Evolutionary conservation across 2,888 invertebrate species (phyloP), one percentile per base, ranked within the genome.

Genomic region (Erebia epiphron): DNA sequence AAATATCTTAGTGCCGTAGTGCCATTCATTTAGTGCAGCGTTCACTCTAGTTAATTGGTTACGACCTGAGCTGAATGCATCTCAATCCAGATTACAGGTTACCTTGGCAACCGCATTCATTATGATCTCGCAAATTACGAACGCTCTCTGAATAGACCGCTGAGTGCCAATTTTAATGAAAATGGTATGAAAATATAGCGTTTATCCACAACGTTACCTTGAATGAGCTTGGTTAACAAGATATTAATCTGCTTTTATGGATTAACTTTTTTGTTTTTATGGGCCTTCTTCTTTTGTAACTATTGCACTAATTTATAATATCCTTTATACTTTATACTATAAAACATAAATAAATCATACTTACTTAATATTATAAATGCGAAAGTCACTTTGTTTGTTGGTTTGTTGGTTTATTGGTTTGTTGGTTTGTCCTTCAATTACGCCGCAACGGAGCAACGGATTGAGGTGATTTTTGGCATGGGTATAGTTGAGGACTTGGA

Each of bases 31-130:
- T 66, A 68, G 61, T 73, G 10, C 14, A 8, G 67, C 52, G 60
- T 71, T 71, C 73, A 71, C 75, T 76, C 73, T 67, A 63, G 69
- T 71, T 75, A 73, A 75, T 75, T 75, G 73, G 72, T 70, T 64
- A 58, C 61, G 56, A 71, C 67, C 62, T 52, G 46, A 41, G 69
- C 21, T 72, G 69, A 70, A 72, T 72, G 69, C 68, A 63, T 60
- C 52, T 62, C 41, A 70, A 70, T 70, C 65, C 64, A 35, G 50
- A 67, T 64, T 64, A 63, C 16, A 49, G 35, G 61, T 68, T 52
- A 56, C 70, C 67, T 70, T 66, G 66, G 64, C 64, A 57, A 63
- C 69, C 57, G 63, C 46, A 63, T 63, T 57, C 43, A 58, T 67
- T 72, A 67, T 63, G 56, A n/a, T 62, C 26, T 67, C 35, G 35